Conservation (phyloP, 2,797 vertebrate species). For the Malurus splendens region DNA sequence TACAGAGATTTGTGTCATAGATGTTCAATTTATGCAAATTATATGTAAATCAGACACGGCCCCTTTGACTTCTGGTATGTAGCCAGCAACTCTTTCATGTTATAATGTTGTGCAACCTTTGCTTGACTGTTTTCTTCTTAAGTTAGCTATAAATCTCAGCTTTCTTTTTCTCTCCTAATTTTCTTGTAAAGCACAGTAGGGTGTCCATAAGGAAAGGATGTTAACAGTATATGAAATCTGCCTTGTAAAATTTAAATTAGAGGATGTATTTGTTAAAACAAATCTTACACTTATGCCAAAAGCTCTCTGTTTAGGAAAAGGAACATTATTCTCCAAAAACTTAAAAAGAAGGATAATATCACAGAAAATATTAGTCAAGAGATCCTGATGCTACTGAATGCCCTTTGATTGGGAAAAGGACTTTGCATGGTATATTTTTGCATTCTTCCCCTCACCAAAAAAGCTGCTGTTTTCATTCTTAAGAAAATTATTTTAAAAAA, state of each 20-base stretch:
- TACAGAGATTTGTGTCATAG: neutral
- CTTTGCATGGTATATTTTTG: neutral
- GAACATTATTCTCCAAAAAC: neutral
- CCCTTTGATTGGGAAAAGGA: neutral
- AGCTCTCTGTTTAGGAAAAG: neutral
- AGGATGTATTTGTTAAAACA: neutral
- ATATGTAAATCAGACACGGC: neutral
- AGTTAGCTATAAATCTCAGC: constrained; percentile 3
- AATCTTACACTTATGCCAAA: neutral
- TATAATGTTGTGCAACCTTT: neutral
- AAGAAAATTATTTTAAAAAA: neutral
- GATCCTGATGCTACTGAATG: neutral
- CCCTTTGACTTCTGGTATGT: constrained; percentile 1
- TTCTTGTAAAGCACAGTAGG: neutral
- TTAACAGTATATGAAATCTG: neutral
- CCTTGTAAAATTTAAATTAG: neutral
- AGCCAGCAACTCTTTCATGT: constrained; percentile 7
- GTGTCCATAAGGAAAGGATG: neutral
- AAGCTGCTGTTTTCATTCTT: neutral
- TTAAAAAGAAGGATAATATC: neutral
- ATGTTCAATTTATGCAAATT: constrained; percentile 12
- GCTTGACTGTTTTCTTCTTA: constrained; percentile 1
- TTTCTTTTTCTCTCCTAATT: neutral
- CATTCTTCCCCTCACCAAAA: neutral
- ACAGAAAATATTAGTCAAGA: neutral